These are phyloP conservation scores for Drymonia ruficornis DNA, from an alignment of 2,888 invertebrate species.

Conservation along the genomic window DNA sequence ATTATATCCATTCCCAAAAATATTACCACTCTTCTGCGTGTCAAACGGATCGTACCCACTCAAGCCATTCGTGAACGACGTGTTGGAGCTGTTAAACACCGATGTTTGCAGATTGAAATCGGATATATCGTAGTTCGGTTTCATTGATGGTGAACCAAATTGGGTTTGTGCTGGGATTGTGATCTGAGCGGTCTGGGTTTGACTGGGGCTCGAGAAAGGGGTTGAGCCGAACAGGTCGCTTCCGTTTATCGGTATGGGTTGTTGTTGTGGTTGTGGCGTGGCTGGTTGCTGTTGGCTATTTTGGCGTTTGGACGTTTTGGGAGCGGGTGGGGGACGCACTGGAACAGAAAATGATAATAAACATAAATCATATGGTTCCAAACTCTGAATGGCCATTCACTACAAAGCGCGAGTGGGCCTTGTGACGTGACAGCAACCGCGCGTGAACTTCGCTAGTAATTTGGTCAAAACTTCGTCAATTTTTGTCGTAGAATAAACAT, in stretches of 20 bases:
- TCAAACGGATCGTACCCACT: slow-evolving; percentile 91
- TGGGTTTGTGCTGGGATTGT: slow-evolving; percentile 36
- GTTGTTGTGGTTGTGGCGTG: slow-evolving; percentile 24
- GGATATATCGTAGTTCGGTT: slow-evolving; percentile 77
- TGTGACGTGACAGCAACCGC: too few relatives aligned
- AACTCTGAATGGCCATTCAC: too few relatives aligned
- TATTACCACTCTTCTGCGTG: slow-evolving; percentile 87
- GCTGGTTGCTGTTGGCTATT: slow-evolving; percentile 17
- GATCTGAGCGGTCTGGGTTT: slow-evolving; percentile 12
- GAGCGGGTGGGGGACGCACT: slow-evolving; percentile 98
- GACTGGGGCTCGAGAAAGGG: slow-evolving; percentile 86
- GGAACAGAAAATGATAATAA: slow-evolving; percentile 38
- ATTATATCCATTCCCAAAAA: slow-evolving; percentile 71
- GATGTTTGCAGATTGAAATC: slow-evolving; percentile 78
- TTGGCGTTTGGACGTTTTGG: slow-evolving; percentile 86
- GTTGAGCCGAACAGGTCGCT: slow-evolving; percentile 93
- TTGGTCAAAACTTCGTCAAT: too few relatives aligned
- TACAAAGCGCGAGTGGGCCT: too few relatives aligned
- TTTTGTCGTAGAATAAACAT: too few relatives aligned
- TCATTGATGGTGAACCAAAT: slow-evolving; percentile 25
- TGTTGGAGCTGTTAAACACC: slow-evolving; percentile 65
- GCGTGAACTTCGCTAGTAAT: too few relatives aligned
- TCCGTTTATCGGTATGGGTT: slow-evolving; percentile 70
- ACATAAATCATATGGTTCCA: not conserved
- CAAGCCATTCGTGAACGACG: slow-evolving; percentile 73